Conservation (phyloP, 2,888 invertebrate species). For the Hoplodrina ambigua region DNA sequence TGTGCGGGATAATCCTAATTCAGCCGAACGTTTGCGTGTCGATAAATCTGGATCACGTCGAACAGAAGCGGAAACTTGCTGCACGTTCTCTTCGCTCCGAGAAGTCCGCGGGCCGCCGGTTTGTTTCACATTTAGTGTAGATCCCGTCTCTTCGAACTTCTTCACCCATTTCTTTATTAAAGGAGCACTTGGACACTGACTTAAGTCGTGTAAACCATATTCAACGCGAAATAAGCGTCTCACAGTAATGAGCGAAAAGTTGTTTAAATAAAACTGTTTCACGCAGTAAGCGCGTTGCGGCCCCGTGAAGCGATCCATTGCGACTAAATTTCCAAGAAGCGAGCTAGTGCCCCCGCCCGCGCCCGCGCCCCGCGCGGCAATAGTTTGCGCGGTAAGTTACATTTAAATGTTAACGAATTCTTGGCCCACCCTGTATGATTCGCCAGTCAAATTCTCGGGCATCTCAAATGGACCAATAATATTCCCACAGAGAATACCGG, state of each 20-base stretch:
- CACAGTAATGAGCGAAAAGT: constrained; percentile 47
- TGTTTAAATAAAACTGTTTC: constrained; percentile 56
- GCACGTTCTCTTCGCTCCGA: constrained; percentile 31
- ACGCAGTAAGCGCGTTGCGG: constrained; percentile 53
- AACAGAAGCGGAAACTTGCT: constrained; percentile 48
- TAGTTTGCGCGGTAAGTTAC: constrained; percentile 1
- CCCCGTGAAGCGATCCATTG: constrained; percentile 60
- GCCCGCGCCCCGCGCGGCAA: constrained; percentile 10
- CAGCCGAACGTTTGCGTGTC: constrained; percentile 49
- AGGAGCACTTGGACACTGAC: constrained; percentile 29
- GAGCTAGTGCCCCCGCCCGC: neutral
- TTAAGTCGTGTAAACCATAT: constrained; percentile 10
- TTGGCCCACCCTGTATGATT: constrained; percentile 4
- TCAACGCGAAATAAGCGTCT: constrained; percentile 31
- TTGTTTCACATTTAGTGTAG: constrained; percentile 51
- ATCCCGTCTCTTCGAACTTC: constrained; percentile 50
- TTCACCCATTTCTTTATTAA: constrained; percentile 35
- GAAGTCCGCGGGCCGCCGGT: constrained; percentile 54
- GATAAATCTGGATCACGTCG: constrained; percentile 47
- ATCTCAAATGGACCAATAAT: too few relatives aligned
- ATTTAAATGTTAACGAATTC: neutral
- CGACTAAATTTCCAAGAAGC: constrained; percentile 32
- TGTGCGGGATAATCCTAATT: constrained; percentile 49
- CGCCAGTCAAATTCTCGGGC: too few relatives aligned
- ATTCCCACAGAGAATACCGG: too few relatives aligned